Base-by-base conservation (phyloP, 2,797 vertebrate genomes). In the Percopsis omiscomaycus region DNA sequence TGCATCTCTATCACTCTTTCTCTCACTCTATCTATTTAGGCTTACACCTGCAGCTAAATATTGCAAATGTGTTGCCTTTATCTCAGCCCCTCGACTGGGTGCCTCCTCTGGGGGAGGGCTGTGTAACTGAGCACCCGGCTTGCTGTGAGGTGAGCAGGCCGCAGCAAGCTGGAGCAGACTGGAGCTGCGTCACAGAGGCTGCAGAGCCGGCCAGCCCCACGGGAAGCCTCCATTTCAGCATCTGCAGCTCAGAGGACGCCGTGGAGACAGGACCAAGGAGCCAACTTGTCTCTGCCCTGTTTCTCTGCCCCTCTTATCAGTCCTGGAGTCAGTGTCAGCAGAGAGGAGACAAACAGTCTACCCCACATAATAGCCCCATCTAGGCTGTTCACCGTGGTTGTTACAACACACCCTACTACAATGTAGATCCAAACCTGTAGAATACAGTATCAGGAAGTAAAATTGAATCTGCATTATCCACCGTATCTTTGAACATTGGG, bases 151-250 rank as follows among this genome's bases (percentile, higher is more conserved):
- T 52, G 56, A 75, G 55, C 56, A 85, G 89, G 84, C 88, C 79
- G 49, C 82, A 84, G 73, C 66, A 64, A 61, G 59, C 71, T 49
- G 72, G 72, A 77, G 66, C 82, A 71, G 68, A 75, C 67, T 63
- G 53, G 76, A 87, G 84, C 89, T 88, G 85, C 84, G 87, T 91
- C 90, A 90, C 84, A 88, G 59, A 77, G 77, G 82, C 86, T 86
- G 82, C 83, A 76, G 77, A 51, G 22, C 65, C 65, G 73, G 66
- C 64, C 57, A 66, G 28, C 72, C 83, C 71, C 52, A 69, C 69
- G 72, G 81, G 75, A 66, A 82, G 77, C 69, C 64, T 88, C 71
- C 74, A 45, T 66, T 77, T 77, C 69, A 79, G 81, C 73, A 44
- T 54, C 37, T 61, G 32, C 4, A 53, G 63, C 56, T 76, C 53